A percentile compares a stretch with the other conserved stretches of the same genome.
These are phyloP conservation scores for Lamellibrachia columna DNA, from an alignment of 2,888 invertebrate species.

Conservation along the genomic window DNA sequence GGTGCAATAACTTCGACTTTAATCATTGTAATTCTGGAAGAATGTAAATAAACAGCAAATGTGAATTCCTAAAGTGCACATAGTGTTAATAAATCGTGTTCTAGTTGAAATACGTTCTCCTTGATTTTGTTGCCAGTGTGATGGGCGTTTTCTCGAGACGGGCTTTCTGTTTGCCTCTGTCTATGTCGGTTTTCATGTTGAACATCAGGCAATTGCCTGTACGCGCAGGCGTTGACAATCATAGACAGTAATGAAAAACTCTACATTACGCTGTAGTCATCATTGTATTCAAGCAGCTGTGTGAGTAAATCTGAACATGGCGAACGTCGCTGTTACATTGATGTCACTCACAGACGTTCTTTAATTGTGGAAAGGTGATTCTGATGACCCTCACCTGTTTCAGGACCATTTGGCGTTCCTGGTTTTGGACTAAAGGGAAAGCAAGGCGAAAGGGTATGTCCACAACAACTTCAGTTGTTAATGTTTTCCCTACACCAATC, in stretches of 20 bases:
- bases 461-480: neutral
- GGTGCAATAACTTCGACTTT: neutral
- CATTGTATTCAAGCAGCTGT: neutral
- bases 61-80: neutral
- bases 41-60: neutral
- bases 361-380: neutral
- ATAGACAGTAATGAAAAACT: too few species aligned
- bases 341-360: neutral
- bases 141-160: neutral
- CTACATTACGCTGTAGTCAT: too few species aligned
- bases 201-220: neutral
- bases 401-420: neutral
- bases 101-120: too few species aligned
- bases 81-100: too few species aligned
- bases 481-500: neutral
- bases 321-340: neutral
- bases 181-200: neutral
- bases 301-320: neutral
- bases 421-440: constrained; percentile 16
- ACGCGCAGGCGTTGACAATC: too few species aligned
- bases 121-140: too few species aligned
- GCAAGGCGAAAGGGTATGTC: neutral
- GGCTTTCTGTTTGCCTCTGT: neutral
- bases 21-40: neutral
- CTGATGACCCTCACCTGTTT: neutral